Conservation (phyloP, 2,888 invertebrate species). For the Drosophila paramelanica region DNA sequence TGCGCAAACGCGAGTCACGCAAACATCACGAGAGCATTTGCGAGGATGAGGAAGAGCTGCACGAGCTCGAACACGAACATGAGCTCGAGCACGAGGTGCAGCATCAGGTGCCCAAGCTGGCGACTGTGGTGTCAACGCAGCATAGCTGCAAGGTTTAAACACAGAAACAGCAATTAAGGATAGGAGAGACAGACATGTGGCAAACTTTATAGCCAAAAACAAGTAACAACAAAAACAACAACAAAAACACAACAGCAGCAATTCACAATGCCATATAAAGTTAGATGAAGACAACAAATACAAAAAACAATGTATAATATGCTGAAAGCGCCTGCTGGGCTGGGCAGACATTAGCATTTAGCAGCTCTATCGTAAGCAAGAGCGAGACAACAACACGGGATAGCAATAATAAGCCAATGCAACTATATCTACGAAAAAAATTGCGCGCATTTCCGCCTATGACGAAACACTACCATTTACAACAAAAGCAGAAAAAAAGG, state of each 20-base stretch:
- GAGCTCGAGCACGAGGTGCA: slow-evolving; percentile 71
- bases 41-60: slow-evolving; percentile 85
- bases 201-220: slow-evolving; percentile 32
- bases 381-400: slow-evolving; percentile 30
- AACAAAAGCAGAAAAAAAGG: slow-evolving; percentile 30
- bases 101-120: slow-evolving; percentile 49
- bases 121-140: slow-evolving; percentile 59
- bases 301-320: slow-evolving; percentile 19
- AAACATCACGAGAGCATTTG: slow-evolving; percentile 86
- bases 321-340: slow-evolving; percentile 34
- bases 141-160: slow-evolving; percentile 72
- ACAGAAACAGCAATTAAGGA: slow-evolving; percentile 17
- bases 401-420: slow-evolving; percentile 55
- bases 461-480: slow-evolving; percentile 74
- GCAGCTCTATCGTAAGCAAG: slow-evolving; percentile 23
- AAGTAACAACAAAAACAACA: slow-evolving; percentile 22
- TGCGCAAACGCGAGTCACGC: slow-evolving; percentile 85
- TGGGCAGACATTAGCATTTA: background rate
- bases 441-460: slow-evolving; percentile 65
- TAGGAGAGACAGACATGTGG: slow-evolving; percentile 44
- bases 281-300: slow-evolving; percentile 50
- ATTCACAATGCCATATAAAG: slow-evolving; percentile 64
- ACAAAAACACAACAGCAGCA: slow-evolving; percentile 28
- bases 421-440: slow-evolving; percentile 50
- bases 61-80: slow-evolving; percentile 81